Evolutionary conservation across 2,797 vertebrate genomes (phyloP).

Genomic region (Triplophysa bombifrons): DNA sequence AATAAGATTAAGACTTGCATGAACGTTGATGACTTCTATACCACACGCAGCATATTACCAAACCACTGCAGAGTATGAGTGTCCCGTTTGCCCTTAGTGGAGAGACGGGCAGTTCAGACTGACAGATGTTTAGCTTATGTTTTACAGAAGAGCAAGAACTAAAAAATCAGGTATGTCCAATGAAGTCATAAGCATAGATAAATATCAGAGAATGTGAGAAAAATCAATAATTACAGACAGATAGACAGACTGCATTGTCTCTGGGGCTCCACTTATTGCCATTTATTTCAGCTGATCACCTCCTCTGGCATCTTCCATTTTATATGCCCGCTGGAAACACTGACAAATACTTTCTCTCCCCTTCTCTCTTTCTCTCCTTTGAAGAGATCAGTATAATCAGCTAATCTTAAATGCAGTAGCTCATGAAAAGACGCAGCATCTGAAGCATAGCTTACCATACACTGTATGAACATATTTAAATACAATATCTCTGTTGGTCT

Average conservation of each 20-base stretch:
- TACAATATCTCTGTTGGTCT: neutral
- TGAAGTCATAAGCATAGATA: neutral
- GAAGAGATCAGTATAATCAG: conserved; percentile 34
- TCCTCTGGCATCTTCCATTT: conserved; percentile 41
- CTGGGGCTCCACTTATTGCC: conserved; percentile 28
- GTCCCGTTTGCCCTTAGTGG: conserved; percentile 25
- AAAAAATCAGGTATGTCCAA: neutral
- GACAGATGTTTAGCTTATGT: conserved; percentile 1
- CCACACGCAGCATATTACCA: conserved; percentile 23
- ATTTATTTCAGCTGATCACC: conserved; percentile 42
- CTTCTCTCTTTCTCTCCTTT: neutral
- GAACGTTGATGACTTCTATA: conserved; percentile 18
- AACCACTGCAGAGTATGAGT: conserved; percentile 25
- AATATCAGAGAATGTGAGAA: neutral
- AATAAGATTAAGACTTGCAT: conserved; percentile 1
- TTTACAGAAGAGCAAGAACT: neutral
- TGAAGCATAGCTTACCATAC: neutral
- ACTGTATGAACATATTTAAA: neutral
- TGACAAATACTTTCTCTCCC: neutral
- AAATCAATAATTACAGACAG: neutral
- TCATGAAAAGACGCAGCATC: neutral
- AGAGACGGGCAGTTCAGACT: conserved; percentile 3
- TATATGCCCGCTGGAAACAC: conserved; percentile 29
- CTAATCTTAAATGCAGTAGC: conserved; percentile 29
- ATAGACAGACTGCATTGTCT: conserved; percentile 35